Conservation (phyloP, 2,888 invertebrate species). For the Altica lythri region DNA sequence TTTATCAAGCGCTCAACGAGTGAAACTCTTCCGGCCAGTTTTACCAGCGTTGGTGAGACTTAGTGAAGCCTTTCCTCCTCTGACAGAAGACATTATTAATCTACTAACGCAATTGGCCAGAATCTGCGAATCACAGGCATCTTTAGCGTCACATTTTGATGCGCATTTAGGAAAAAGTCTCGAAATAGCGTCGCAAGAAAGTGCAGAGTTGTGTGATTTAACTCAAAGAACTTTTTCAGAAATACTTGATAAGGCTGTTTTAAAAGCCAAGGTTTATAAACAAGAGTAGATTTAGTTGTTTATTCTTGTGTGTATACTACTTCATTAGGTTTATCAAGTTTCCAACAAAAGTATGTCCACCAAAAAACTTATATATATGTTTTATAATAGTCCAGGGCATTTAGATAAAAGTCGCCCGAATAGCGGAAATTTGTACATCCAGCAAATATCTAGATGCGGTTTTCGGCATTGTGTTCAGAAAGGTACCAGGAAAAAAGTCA, state of each 20-base stretch:
- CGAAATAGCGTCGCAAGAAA: slow-evolving; percentile 52
- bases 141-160: slow-evolving; percentile 61
- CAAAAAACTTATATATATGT: too few relatives aligned
- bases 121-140: slow-evolving; percentile 83
- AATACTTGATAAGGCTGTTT: slow-evolving; percentile 67
- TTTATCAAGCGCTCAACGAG: slow-evolving; percentile 76
- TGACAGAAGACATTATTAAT: slow-evolving; percentile 86
- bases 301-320: not conserved
- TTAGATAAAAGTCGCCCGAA: too few relatives aligned
- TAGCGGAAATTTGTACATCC: too few relatives aligned
- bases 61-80: slow-evolving; percentile 88
- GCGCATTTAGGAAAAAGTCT: slow-evolving; percentile 52
- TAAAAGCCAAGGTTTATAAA: slow-evolving; percentile 69
- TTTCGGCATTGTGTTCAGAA: too few relatives aligned
- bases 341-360: too few relatives aligned
- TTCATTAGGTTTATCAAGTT: not conserved
- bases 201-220: slow-evolving; percentile 53
- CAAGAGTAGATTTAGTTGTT: slow-evolving; percentile 38
- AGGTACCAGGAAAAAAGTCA: too few relatives aligned
- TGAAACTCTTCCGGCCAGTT: slow-evolving; percentile 81
- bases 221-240: slow-evolving; percentile 63
- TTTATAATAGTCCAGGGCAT: too few relatives aligned
- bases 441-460: too few relatives aligned
- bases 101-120: slow-evolving; percentile 84
- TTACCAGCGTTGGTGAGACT: slow-evolving; percentile 86